These are phyloP conservation scores for Puma concolor DNA, from an alignment of 2,113 vertebrate genomes.

Conservation along the genomic window DNA sequence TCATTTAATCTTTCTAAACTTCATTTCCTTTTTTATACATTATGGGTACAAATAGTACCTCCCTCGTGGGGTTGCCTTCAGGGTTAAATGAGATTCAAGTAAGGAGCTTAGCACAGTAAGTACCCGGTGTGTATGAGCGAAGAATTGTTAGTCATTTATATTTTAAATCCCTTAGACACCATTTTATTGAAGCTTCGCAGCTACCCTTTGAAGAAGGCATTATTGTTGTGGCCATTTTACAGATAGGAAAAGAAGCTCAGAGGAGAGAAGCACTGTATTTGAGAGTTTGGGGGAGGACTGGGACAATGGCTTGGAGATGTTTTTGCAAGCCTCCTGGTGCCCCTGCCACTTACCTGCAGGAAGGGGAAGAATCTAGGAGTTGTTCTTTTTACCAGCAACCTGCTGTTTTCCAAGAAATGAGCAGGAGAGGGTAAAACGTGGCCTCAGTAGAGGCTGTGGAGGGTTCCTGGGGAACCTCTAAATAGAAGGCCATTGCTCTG, in stretches of 20 bases:
- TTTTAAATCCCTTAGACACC: conserved; percentile 1
- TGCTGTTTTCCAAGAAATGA: not conserved
- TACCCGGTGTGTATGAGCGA: not conserved
- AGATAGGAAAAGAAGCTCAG: not conserved
- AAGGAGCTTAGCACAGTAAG: not conserved
- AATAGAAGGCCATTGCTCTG: not conserved
- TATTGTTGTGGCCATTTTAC: not conserved
- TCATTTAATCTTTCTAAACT: conserved; percentile 9
- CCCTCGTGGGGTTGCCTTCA: not conserved
- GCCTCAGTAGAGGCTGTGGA: not conserved
- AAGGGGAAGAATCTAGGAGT: not conserved
- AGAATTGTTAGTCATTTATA: not conserved
- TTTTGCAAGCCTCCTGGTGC: not conserved
- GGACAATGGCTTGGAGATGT: not conserved
- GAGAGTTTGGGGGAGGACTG: not conserved
- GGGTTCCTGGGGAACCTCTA: not conserved
- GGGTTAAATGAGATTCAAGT: not conserved
- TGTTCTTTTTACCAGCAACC: not conserved
- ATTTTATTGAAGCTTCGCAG: conserved; percentile 5
- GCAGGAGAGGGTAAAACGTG: not conserved
- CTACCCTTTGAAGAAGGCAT: conserved; percentile 27
- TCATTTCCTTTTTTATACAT: conserved; percentile 29
- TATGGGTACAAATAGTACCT: not conserved
- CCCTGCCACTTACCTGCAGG: not conserved
- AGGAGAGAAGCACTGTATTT: not conserved